These are phyloP conservation scores for Stictocephala bisonia DNA, from an alignment of 2,888 invertebrate species.

Conservation along the genomic window DNA sequence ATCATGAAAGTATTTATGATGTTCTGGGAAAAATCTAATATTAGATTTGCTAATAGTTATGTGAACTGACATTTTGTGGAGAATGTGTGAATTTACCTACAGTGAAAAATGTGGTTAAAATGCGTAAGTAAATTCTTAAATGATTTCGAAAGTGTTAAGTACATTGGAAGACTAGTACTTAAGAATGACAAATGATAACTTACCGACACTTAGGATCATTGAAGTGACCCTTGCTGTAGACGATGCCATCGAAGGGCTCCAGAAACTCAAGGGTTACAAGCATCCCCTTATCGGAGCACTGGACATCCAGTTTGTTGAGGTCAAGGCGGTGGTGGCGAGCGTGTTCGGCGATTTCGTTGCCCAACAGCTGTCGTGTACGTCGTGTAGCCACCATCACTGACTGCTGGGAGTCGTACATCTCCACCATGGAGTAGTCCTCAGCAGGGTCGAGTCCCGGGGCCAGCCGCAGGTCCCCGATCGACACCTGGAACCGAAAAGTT, in stretches of 20 bases:
- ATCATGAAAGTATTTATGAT: too few species aligned
- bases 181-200: conserved; percentile 60
- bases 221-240: conserved; percentile 77
- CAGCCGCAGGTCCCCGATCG: conserved; percentile 1
- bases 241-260: conserved; percentile 73
- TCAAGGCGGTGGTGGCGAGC: conserved; percentile 64
- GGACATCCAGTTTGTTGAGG: conserved; percentile 72
- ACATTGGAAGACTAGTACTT: conserved; percentile 11
- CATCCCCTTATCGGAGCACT: conserved; percentile 71
- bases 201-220: conserved; percentile 76
- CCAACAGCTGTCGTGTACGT: conserved; percentile 48
- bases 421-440: conserved; percentile 32
- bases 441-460: conserved; percentile 30
- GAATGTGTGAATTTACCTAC: too few species aligned
- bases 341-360: conserved; percentile 53
- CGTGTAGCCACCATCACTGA: conserved; percentile 46
- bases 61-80: too few species aligned
- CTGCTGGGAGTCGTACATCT: conserved; percentile 35
- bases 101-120: too few species aligned
- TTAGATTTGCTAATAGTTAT: too few species aligned
- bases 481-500: conserved; percentile 26
- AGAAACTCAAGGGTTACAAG: conserved; percentile 74
- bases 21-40: too few species aligned
- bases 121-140: too few species aligned
- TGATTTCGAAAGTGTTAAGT: conserved; percentile 1